Base-by-base conservation (phyloP, 2,113 vertebrate species). In the Notothenia rossii region DNA sequence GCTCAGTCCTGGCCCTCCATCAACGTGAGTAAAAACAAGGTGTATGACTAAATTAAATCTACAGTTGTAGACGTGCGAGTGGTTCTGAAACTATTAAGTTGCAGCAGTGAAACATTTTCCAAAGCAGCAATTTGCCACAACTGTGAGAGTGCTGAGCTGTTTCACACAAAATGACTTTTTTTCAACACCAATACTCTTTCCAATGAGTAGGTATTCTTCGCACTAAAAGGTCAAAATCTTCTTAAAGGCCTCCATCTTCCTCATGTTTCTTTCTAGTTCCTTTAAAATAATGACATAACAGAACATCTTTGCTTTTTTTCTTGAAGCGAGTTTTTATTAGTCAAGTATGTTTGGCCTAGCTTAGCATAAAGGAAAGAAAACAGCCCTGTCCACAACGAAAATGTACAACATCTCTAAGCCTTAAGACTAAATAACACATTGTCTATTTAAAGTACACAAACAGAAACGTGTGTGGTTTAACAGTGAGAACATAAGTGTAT, bases 1-100 rank as follows among this genome's bases (percentile, higher is more conserved):
- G 98, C 98, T 43, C 98, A 99, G 95, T 98, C 98, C 92, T 99
- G 98, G 98, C 98, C 98, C 0, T 98, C 98, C 7, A 99, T 99
- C 83, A 99, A 99, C 0, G 98, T 99, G 92, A 98, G 98, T 93
- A 43, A 2, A 4, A n/a, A 13, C 20, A 7, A 62, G 29, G 1
- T 17, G 15, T 64, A 7, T 55, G 62, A 29, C 48, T 10, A 0
- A 5, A 55, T 22, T 17, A 49, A 7, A 73, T 11, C 10, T 50
- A 0, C 4, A 14, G 10, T 7, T 2, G 0, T 25, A 15, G 0
- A 40, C 0, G 4, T 20, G 10, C 7, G 46, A 73, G 10, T 17
- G 48, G 53, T 62, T 62, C 3, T 43, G 29, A 73, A 53, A 73
- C 56, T 33, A 46, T 6, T 2, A 36, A 46, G 10, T 2, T 59